Base-by-base conservation (phyloP, 2,797 vertebrate genomes). In the Sebastiscus albofasciatus region DNA sequence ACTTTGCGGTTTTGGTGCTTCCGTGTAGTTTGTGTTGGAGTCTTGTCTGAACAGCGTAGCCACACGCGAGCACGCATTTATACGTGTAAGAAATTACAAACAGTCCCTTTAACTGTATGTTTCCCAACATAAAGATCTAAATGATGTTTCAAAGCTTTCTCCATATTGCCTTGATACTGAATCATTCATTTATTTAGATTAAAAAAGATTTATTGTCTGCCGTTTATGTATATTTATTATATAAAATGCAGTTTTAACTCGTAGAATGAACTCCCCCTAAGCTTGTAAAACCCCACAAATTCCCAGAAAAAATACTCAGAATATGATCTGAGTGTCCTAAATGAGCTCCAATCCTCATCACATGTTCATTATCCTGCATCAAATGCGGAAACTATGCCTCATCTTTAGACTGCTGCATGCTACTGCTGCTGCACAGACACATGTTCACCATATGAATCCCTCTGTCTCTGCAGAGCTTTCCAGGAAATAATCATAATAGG, bases 401-500 rank as follows among this genome's bases (percentile, higher is more conserved):
- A n/a, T 73, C 64, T 49, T 34, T 36, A 67, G 31, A 46, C 81
- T 42, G 33, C 81, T 42, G 33, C 49, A 22, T 55, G 61, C 67
- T 74, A 14, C 55, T 14, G 11, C 56, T 18, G 16, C 26, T 61
- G 52, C 55, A 73, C 62, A 31, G 9, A 72, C 56, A 64, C 78
- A 67, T 29, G 54, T 83, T 67, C 34, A 34, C 34, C 75, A 84
- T 54, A 70, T 62, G 65, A 71, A 42, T 33, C 60, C 33, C 67
- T 18, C 29, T 4, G 78, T 70, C 70, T 80, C 87, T 87, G 82
- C 90, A 83, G 73, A 90, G 85, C 84, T 90, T 94, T 90, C 86
- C 84, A 88, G 88, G 89, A 90, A 88, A 85, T 81, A 75, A 83
- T 67, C 46, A 14, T 87, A 91, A 94, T 89, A 86, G 90, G 89